phyloP scores from a whole-genome alignment of 2,888 invertebrate species.

The Drosophila trichaetosa region DNA sequence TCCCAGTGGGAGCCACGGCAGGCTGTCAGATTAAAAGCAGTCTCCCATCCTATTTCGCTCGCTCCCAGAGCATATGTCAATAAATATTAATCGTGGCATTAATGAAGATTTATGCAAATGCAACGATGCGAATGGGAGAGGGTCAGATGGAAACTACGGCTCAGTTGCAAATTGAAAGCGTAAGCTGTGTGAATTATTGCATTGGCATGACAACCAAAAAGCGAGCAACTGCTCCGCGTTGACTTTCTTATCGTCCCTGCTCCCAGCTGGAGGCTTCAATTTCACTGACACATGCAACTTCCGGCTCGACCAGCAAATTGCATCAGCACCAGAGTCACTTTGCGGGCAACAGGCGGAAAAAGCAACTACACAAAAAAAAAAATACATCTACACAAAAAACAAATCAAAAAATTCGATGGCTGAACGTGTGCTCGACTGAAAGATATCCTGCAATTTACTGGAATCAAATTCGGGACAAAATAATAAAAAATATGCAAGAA shows the following conservation, averaged over 20 bases:
- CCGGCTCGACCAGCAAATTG: slow-evolving; percentile 74
- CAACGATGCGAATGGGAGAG: background rate
- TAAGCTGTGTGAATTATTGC: slow-evolving; percentile 49
- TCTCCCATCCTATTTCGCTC: background rate
- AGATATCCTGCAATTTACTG: slow-evolving; percentile 7
- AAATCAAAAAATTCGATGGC: background rate
- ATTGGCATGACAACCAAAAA: slow-evolving; percentile 38
- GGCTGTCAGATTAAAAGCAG: slow-evolving; percentile 12
- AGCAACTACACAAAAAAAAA: slow-evolving; percentile 13
- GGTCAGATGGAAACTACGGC: slow-evolving; percentile 13
- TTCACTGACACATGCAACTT: slow-evolving; percentile 76
- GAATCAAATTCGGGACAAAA: background rate
- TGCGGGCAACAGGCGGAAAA: slow-evolving; percentile 56
- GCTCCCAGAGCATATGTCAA: slow-evolving; percentile 48
- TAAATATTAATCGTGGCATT: slow-evolving; percentile 82
- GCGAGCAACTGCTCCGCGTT: background rate
- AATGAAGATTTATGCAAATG: slow-evolving; percentile 80
- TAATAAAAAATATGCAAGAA: no score
- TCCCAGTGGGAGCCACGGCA: slow-evolving; percentile 3
- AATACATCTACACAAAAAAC: background rate
- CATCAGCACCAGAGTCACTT: slow-evolving; percentile 57
- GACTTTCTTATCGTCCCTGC: background rate
- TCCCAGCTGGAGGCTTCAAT: slow-evolving; percentile 47
- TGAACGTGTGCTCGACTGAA: background rate
- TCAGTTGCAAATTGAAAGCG: slow-evolving; percentile 37